Evolutionary conservation across 2,113 vertebrate species (phyloP), one percentile per base, ranked within the genome.

Genomic region (Brachirus orientalis): DNA sequence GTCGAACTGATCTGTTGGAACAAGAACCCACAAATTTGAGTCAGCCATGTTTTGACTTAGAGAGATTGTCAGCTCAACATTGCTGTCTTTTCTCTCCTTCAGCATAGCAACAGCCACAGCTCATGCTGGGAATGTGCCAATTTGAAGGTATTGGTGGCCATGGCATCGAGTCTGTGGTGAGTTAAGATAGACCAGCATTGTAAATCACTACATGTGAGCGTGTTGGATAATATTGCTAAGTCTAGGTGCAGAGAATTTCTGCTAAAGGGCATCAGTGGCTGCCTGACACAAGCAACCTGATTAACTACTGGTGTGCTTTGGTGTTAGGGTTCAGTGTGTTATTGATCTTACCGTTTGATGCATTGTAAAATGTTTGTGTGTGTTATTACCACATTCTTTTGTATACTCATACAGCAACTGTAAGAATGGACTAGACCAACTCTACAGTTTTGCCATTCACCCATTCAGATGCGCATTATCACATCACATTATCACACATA

Each of bases 331-430:
- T 13, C n/a, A 41, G 16, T 33, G 18, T 18, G 13, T 14, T 28
- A 53, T 59, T 46, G 18, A 64, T 54, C 28, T 2, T 6, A 6
- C 28, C 6, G 28, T 28, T 3, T 28, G 28, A 28, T 28, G 28
- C 28, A 28, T 28, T 28, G 28, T 28, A 28, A 28, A 28, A 28
- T 40, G 2, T 19, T 48, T 28, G 12, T 37, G 4, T 22, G 6
- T 54, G 6, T 12, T 12, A 50, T 50, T 7, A 22, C 13, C 2
- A 22, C 45, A 13, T 22, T 13, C 22, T 10, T 5, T 22, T 22
- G 19, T 53, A n/a, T n/a, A 20, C 16, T 61, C n/a, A 40, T 35
- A 33, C 16, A 35, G 47, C 46, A 62, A 12, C 45, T 63, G 63
- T 35, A 38, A 10, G 17, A 41, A 40, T 16, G 7, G 28, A 13